Conservation (phyloP, 2,888 invertebrate genomes). For the Xanthostigma xanthostigma region DNA sequence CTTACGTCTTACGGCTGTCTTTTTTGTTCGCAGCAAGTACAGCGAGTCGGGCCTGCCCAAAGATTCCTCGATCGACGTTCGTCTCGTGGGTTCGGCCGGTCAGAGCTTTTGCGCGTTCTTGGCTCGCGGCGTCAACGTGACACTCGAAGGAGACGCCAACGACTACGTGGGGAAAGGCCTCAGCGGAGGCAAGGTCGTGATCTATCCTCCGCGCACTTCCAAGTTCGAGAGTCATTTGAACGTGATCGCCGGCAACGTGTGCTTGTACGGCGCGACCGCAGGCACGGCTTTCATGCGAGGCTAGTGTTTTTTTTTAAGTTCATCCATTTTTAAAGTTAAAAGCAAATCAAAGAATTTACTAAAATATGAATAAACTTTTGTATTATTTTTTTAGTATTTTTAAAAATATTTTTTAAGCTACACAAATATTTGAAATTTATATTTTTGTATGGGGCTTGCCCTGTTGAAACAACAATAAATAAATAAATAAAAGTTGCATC, state of each 20-base stretch:
- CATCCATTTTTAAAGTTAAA: too few species aligned
- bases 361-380: too few species aligned
- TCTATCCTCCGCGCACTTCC: conserved; percentile 78
- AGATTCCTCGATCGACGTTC: conserved; percentile 59
- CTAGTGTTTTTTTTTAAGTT: neutral
- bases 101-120: conserved; percentile 99
- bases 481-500: too few species aligned
- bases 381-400: too few species aligned
- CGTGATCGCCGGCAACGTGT: conserved; percentile 96
- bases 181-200: conserved; percentile 38
- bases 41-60: conserved; percentile 76
- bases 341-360: too few species aligned
- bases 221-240: conserved; percentile 85
- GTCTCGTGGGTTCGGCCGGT: conserved; percentile 84
- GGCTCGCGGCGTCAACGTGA: conserved; percentile 75
- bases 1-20: neutral
- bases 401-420: too few species aligned
- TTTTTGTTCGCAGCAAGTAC: conserved; percentile 47
- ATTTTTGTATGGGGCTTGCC: too few species aligned
- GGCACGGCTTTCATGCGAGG: conserved; percentile 74
- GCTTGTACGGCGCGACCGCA: conserved; percentile 91
- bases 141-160: conserved; percentile 91
- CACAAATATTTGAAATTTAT: too few species aligned
- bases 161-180: conserved; percentile 77
- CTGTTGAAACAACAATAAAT: too few species aligned